A percentile compares a stretch with the other conserved stretches of the same genome.
phyloP scores from a whole-genome alignment of 2,888 invertebrate genomes.

The Phlogophora meticulosa region DNA sequence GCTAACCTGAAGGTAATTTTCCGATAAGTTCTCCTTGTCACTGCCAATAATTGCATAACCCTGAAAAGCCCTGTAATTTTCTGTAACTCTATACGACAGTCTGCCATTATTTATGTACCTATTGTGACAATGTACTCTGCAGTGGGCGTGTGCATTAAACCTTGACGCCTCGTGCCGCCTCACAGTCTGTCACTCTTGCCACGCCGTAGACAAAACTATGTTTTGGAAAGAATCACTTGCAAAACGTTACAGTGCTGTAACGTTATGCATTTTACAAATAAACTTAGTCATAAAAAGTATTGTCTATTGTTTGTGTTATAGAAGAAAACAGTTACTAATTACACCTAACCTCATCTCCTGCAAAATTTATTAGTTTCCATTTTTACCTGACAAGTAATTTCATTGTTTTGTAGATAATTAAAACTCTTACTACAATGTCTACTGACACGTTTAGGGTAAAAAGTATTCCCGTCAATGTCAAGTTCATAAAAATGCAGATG shows the following conservation, averaged over 20 bases:
- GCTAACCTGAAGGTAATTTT: slow-evolving; percentile 27
- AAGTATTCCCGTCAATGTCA: slow-evolving; percentile 1
- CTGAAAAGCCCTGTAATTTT: slow-evolving; percentile 41
- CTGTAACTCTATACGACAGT: slow-evolving; percentile 40
- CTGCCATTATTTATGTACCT: slow-evolving; percentile 45
- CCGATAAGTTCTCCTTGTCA: slow-evolving; percentile 8
- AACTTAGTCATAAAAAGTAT: slow-evolving; percentile 36
- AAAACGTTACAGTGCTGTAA: slow-evolving; percentile 27
- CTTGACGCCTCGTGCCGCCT: slow-evolving; percentile 54
- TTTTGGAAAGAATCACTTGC: slow-evolving; percentile 12
- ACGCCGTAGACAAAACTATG: slow-evolving; percentile 13
- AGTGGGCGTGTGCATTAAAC: slow-evolving; percentile 45
- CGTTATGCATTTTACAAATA: slow-evolving; percentile 20
- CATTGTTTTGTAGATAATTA: slow-evolving; percentile 39
- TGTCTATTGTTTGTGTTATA: slow-evolving; percentile 32
- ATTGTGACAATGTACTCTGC: slow-evolving; percentile 34
- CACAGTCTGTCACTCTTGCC: slow-evolving; percentile 33
- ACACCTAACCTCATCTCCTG: slow-evolving; percentile 43
- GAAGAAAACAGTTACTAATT: slow-evolving; percentile 46
- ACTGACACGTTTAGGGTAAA: slow-evolving; percentile 18
- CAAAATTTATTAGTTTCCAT: slow-evolving; percentile 44
- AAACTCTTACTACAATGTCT: slow-evolving; percentile 22
- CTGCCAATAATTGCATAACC: slow-evolving; percentile 31
- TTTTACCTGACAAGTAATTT: slow-evolving; percentile 37
- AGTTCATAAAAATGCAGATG: slow-evolving; percentile 27